Conservation (phyloP, 1,140 invertebrate species). For the Laodelphax striatellus region DNA sequence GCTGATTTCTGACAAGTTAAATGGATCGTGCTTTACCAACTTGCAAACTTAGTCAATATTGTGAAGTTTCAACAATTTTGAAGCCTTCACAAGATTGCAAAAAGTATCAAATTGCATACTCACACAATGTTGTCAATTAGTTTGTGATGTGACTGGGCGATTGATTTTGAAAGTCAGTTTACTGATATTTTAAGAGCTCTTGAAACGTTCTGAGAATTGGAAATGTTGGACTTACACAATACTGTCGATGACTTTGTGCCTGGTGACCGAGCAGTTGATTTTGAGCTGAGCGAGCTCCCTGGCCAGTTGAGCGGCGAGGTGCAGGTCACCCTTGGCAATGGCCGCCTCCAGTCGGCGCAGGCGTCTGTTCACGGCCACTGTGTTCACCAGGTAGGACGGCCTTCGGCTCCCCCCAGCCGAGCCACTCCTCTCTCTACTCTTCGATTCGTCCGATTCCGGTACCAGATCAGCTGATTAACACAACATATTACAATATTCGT, state of each 20-base stretch:
- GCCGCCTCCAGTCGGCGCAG: slow-evolving; percentile 51
- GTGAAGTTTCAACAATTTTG: no score
- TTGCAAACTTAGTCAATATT: no score
- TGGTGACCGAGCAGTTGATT: slow-evolving; percentile 48
- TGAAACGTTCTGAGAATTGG: no score
- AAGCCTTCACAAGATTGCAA: no score
- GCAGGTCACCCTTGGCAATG: slow-evolving; percentile 52
- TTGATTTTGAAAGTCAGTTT: slow-evolving; percentile 55
- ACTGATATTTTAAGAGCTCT: no score
- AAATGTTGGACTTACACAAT: slow-evolving; percentile 18
- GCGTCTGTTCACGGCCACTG: slow-evolving; percentile 47
- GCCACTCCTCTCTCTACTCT: background rate
- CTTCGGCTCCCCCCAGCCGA: background rate
- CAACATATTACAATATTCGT: background rate
- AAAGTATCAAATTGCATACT: no score
- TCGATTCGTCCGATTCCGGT: background rate
- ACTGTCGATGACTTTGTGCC: slow-evolving; percentile 32
- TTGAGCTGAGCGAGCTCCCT: slow-evolving; percentile 55
- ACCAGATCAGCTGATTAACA: slow-evolving; percentile 8
- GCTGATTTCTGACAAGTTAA: no score
- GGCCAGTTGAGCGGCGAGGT: slow-evolving; percentile 51
- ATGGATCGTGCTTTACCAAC: no score
- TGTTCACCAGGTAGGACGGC: slow-evolving; percentile 33
- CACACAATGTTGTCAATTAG: slow-evolving; percentile 6
- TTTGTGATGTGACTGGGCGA: slow-evolving; percentile 48